Evolutionary conservation across 2,797 vertebrate genomes (phyloP), one percentile per base, ranked within the genome.

Genomic region (Tangara arthus): DNA sequence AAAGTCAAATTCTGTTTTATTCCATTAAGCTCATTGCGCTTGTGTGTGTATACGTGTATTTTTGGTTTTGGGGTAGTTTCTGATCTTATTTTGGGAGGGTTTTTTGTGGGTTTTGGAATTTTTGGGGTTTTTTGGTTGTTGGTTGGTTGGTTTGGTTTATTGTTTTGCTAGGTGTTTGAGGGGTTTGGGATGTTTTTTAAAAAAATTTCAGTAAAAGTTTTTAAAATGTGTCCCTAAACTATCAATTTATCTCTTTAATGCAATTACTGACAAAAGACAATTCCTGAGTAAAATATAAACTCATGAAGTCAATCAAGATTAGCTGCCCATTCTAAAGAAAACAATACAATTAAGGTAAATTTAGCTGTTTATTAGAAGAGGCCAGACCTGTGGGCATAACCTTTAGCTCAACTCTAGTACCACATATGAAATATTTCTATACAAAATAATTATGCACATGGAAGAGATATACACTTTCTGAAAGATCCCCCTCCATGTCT

Each of bases 131-230:
- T 68, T n/a, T 32, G 4, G 4, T 30, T 30, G 9, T 30, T 61
- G 8, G 1, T 50, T 57, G 5, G 0, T 39, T 64, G 7, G 12
- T 14, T 44, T 35, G 6, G 0, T n/a, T 35, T 35, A n/a, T 50
- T 20, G 5, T 65, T 65, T 50, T 35, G 11, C 23, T 12, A 15
- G 42, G 30, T 2, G 1, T 56, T 64, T 83, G 14, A 28, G 30
- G 13, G 6, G 12, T 37, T 76, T 52, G 4, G 4, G 11, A 6
- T n/a, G 1, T 26, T 63, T 82, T 46, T 27, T 9, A 66, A n/a
- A 35, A 47, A 41, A 70, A 46, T 47, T n/a, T 15, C 5, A 47
- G n/a, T 28, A 34, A 18, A 35, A 63, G 0, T 44, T 75, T 68
- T 24, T 23, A 55, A 22, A 55, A 46, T 46, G 3, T 53, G 9